Base-by-base conservation (phyloP, 2,888 invertebrate species). In the Phasia obesa region DNA sequence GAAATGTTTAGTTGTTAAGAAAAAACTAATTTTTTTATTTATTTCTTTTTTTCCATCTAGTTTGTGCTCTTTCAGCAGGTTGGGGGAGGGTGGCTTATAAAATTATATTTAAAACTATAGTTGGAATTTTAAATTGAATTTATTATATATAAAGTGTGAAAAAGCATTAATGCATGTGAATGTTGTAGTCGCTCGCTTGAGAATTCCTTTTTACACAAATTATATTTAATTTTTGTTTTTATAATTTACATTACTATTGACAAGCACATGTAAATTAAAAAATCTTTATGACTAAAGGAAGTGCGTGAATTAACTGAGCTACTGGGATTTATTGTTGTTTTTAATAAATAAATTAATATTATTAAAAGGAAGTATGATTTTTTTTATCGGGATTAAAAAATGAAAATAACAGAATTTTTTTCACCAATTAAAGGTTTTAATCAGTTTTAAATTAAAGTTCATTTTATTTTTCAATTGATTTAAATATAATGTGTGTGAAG, bases 51-150 rank as follows among this genome's bases (percentile, higher is more conserved):
- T 65, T 49, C 17, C 21, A 13, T 27, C 5, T 6, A 23, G 11
- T n/a, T n/a, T n/a, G n/a, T 35, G 35, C 17, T n/a, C 15, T 27
- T n/a, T 60, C 5, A 15, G 3, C 0, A 35, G n/a, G n/a, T n/a
- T n/a, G n/a, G n/a, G n/a, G n/a, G n/a, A 44, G 57, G 0, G 38
- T 57, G 21, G 11, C 2, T 64, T 53, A 19, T 21, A 31, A 25
- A 44, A 55, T 23, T 51, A 42, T 51, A 42, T 76, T 76, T 60
- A 17, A 69, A 60, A 60, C 44, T 65, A 75, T 51, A 42, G 38
- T 57, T 51, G 21, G 9, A 51, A 76, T 65, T 38, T 55, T 5
- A 57, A 51, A 69, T 9, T 13, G 27, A 38, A 60, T 49, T 51
- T 53, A 42, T 76, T 47, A 31, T 15, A 31, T 5, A 31, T 31